phyloP scores from a whole-genome alignment of 2,888 invertebrate species.

The Drosophila glabriapex region DNA sequence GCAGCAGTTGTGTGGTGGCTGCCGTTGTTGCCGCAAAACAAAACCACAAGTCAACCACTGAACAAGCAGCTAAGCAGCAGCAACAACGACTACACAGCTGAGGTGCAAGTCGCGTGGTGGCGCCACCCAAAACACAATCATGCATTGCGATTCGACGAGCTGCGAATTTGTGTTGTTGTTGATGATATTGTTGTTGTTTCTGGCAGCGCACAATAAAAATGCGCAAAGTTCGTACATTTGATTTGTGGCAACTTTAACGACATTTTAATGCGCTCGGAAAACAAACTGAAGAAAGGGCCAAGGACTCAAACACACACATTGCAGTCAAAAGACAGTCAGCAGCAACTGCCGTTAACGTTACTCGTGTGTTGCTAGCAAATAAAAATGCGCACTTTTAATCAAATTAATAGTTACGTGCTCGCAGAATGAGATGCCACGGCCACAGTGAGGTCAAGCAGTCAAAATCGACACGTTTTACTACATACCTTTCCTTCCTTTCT shows the following conservation, averaged over 20 bases:
- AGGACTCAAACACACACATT: conserved; percentile 9
- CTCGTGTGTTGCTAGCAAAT: conserved; percentile 59
- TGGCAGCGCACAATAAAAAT: conserved; percentile 66
- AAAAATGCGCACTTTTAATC: conserved; percentile 75
- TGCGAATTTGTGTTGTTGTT: conserved; percentile 13
- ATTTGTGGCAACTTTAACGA: conserved; percentile 79
- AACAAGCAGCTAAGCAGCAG: conserved; percentile 59
- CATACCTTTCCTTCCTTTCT: not conserved
- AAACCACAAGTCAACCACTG: conserved; percentile 74
- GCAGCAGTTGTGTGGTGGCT: conserved; percentile 18
- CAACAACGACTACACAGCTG: conserved; percentile 15
- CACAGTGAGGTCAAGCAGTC: conserved; percentile 47
- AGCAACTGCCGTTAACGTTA: conserved; percentile 30
- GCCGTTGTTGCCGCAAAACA: conserved; percentile 53
- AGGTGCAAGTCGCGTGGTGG: conserved; percentile 28
- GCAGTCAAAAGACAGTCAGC: conserved; percentile 7
- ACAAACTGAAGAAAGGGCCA: conserved; percentile 49
- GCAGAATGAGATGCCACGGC: conserved; percentile 4
- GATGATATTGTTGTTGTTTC: conserved; percentile 22
- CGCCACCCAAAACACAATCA: conserved; percentile 50
- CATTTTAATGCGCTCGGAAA: conserved; percentile 78
- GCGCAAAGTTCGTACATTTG: conserved; percentile 76
- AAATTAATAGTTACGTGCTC: conserved; percentile 69
- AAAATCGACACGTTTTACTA: conserved; percentile 1
- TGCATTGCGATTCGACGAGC: conserved; percentile 53